Percentiles rank a stretch among this genome's conserved stretches.
phyloP scores from a whole-genome alignment of 2,888 invertebrate genomes.

The Oscheius onirici region DNA sequence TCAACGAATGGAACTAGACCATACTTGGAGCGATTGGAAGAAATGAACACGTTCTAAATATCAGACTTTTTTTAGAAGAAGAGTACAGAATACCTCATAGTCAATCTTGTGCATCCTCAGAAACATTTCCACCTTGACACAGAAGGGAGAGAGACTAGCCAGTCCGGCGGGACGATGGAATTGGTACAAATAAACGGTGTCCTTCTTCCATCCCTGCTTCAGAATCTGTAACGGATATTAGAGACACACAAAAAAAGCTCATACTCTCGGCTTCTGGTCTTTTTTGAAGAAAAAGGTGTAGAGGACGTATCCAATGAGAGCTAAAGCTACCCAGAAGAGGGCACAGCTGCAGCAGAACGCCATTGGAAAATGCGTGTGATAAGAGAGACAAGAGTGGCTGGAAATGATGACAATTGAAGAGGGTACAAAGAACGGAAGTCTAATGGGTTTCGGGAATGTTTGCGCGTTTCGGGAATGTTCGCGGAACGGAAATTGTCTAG shows the following conservation, averaged over 20 bases:
- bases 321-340: background rate
- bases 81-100: background rate
- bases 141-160: background rate
- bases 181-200: background rate
- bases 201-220: background rate
- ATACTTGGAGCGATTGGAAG: constrained; percentile 5
- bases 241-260: background rate
- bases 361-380: too few relatives aligned
- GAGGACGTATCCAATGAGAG: background rate
- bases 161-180: background rate
- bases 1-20: constrained; percentile 17
- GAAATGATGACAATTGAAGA: too few relatives aligned
- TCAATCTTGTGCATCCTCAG: background rate
- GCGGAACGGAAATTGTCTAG: too few relatives aligned
- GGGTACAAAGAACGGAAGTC: too few relatives aligned
- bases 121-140: constrained; percentile 1
- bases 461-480: too few relatives aligned
- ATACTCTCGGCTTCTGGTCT: background rate
- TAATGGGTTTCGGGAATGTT: too few relatives aligned
- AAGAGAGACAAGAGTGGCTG: too few relatives aligned
- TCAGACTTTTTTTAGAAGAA: background rate
- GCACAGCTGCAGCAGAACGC: too few relatives aligned
- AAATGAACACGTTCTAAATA: constrained; percentile 1
- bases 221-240: background rate
- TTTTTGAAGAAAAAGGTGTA: background rate